phyloP scores from a whole-genome alignment of 2,797 vertebrate genomes.

The Linurgus olivaceus region DNA sequence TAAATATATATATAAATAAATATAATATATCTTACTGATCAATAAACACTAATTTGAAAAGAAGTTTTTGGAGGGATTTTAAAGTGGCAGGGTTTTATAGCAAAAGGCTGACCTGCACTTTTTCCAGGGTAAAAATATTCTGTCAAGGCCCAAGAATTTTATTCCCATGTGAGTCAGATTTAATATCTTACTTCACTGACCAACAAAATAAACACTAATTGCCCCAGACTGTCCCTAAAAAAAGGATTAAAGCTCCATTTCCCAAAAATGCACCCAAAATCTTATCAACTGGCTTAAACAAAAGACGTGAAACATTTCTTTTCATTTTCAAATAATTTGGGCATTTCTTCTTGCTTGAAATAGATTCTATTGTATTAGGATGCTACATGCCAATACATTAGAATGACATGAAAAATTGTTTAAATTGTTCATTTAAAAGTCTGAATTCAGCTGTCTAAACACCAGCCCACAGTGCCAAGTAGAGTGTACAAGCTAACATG shows the following conservation, averaged over 20 bases:
- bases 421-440: neutral
- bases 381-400: neutral
- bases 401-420: neutral
- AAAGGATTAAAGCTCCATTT: neutral
- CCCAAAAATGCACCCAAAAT: neutral
- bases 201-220: neutral
- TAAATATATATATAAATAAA: no score
- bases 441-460: neutral
- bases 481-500: neutral
- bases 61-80: neutral
- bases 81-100: neutral
- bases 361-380: neutral
- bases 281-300: neutral
- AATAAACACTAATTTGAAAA: neutral
- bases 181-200: neutral
- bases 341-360: neutral
- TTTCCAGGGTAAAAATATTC: neutral
- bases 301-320: neutral
- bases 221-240: neutral
- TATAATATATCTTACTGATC: neutral
- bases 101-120: neutral
- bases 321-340: neutral
- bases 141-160: neutral
- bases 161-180: neutral
- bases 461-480: neutral